A percentile compares a stretch with the other conserved stretches of the same genome.
phyloP scores from a whole-genome alignment of 2,888 invertebrate genomes.

The Eucera pruinosa region DNA sequence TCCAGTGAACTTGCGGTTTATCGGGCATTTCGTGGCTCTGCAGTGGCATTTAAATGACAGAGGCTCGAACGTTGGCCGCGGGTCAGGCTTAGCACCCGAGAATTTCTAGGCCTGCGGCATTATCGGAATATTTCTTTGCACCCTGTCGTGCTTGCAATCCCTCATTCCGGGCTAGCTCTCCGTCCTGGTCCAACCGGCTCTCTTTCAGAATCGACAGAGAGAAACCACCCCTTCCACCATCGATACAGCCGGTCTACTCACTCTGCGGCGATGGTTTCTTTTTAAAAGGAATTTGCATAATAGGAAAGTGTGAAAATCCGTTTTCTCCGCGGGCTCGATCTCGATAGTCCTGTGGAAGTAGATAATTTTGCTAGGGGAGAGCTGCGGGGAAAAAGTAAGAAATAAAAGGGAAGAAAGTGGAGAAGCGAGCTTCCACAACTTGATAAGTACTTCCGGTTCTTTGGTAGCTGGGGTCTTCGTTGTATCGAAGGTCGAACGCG shows the following conservation, averaged over 20 bases:
- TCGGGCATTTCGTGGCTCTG: constrained; percentile 53
- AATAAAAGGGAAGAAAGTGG: not conserved
- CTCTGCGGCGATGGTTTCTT: constrained; percentile 69
- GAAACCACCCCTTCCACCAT: constrained; percentile 10
- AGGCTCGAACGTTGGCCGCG: constrained; percentile 48
- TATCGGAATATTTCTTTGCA: constrained; percentile 76
- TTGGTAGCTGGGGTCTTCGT: constrained; percentile 28
- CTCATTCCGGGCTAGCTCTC: not conserved
- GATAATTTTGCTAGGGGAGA: constrained; percentile 66
- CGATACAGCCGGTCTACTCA: constrained; percentile 40
- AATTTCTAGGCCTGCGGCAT: constrained; percentile 66
- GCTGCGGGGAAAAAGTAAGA: not conserved
- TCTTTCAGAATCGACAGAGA: constrained; percentile 18
- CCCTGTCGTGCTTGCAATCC: not conserved
- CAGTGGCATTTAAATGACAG: constrained; percentile 57
- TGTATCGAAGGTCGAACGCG: constrained; percentile 58
- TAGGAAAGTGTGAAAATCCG: constrained; percentile 79
- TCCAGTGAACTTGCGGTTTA: constrained; percentile 53
- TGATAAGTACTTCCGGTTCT: constrained; percentile 60
- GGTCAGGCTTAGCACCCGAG: constrained; percentile 45
- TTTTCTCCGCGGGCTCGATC: constrained; percentile 69
- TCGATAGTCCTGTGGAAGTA: constrained; percentile 67
- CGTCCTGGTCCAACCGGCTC: constrained; percentile 7
- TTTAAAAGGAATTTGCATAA: constrained; percentile 79
- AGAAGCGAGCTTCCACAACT: constrained; percentile 60